A percentile compares a stretch with the other conserved stretches of the same genome.
phyloP scores from a whole-genome alignment of 2,113 vertebrate genomes.

The Phylloscopus trochiloides region DNA sequence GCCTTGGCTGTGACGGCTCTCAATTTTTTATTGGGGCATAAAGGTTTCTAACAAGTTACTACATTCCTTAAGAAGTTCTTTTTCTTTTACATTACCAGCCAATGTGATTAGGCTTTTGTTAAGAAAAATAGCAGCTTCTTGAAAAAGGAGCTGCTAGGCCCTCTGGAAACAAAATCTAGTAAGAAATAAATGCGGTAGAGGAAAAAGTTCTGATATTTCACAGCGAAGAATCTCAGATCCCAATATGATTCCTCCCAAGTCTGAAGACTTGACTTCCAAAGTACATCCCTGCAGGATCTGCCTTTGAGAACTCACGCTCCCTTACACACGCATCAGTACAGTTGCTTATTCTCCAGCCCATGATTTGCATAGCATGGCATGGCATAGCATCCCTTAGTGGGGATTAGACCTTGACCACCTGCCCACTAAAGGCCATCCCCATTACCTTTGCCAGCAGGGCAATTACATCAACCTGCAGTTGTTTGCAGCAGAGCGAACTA shows the following conservation, averaged over 20 bases:
- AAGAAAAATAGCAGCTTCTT: neutral
- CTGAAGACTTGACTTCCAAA: neutral
- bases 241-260: neutral
- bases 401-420: neutral
- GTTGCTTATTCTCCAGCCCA: neutral
- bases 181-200: neutral
- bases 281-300: neutral
- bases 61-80: neutral
- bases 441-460: neutral
- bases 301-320: neutral
- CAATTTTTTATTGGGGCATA: neutral
- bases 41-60: neutral
- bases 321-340: accelerated
- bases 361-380: neutral
- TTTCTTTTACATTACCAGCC: neutral
- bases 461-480: neutral
- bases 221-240: neutral
- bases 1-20: neutral
- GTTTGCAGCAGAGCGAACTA: neutral
- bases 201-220: neutral
- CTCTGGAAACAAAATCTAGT: neutral
- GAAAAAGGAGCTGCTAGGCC: neutral
- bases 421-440: neutral
- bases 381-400: neutral
- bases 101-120: neutral